Evolutionary conservation across 2,113 vertebrate genomes (phyloP).

Genomic region (Ochotona princeps): DNA sequence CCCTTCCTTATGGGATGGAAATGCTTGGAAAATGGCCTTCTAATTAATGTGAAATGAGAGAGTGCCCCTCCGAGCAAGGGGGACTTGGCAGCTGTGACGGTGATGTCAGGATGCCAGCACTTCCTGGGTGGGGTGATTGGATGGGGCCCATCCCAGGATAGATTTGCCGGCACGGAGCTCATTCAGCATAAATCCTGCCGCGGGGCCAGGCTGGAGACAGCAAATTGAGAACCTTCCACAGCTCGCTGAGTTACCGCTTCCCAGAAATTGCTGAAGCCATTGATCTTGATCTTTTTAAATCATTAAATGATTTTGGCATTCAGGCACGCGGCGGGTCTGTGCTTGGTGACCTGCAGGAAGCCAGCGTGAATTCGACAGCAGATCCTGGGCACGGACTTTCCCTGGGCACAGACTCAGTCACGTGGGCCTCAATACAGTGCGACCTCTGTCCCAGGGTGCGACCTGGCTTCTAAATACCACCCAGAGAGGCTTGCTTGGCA

Average conservation of each 20-base stretch:
- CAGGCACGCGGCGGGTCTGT: not conserved
- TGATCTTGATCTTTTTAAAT: slow-evolving; percentile 79
- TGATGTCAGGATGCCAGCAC: slow-evolving; percentile 77
- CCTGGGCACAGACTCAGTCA: slow-evolving; percentile 54
- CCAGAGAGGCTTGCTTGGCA: slow-evolving; percentile 54
- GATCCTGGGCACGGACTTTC: not conserved
- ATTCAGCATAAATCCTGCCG: slow-evolving; percentile 83
- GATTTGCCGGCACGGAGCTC: slow-evolving; percentile 78
- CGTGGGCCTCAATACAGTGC: slow-evolving; percentile 18
- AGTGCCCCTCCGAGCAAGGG: slow-evolving; percentile 79
- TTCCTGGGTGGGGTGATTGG: slow-evolving; percentile 73
- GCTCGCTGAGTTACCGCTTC: slow-evolving; percentile 63
- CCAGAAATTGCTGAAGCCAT: slow-evolving; percentile 76
- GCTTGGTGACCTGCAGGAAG: slow-evolving; percentile 60
- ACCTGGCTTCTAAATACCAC: slow-evolving; percentile 80
- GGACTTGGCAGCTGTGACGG: slow-evolving; percentile 77
- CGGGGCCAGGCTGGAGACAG: slow-evolving; percentile 76
- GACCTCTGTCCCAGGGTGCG: slow-evolving; percentile 73
- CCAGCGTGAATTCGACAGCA: not conserved
- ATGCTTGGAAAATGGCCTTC: slow-evolving; percentile 82
- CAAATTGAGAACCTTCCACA: slow-evolving; percentile 81
- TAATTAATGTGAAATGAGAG: slow-evolving; percentile 83
- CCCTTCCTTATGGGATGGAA: slow-evolving; percentile 80
- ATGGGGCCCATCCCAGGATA: slow-evolving; percentile 76
- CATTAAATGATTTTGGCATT: slow-evolving; percentile 75